A percentile compares a stretch with the other conserved stretches of the same genome.
Conservation (phyloP, 2,113 vertebrate genomes). For the Apodemus speciosus region DNA sequence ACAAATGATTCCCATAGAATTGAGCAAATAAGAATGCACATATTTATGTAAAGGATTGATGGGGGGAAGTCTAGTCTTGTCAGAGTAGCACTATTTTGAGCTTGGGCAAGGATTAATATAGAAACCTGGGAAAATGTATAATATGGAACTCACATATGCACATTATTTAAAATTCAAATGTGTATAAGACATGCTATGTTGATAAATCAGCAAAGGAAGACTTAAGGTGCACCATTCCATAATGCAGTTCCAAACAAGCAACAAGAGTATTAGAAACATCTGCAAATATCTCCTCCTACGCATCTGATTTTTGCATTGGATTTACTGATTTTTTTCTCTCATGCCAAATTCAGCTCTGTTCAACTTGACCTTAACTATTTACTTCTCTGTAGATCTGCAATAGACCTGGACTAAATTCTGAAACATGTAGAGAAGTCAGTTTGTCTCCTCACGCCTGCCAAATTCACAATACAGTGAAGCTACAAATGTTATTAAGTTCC, state of each 20-base stretch:
- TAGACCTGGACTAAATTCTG: background rate
- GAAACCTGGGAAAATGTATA: slow-evolving; percentile 20
- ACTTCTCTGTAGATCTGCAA: background rate
- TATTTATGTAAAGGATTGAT: slow-evolving; percentile 50
- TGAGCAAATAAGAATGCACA: slow-evolving; percentile 45
- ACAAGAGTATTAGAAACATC: background rate
- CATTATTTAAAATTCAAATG: slow-evolving; percentile 29
- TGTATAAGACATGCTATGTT: background rate
- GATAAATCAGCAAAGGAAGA: slow-evolving; percentile 23
- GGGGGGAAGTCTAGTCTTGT: slow-evolving; percentile 34
- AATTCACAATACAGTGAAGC: background rate
- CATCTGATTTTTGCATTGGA: background rate
- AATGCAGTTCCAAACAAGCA: background rate
- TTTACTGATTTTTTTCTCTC: background rate
- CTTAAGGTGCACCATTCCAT: background rate
- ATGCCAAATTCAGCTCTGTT: background rate
- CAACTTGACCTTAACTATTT: background rate
- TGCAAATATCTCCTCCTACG: background rate
- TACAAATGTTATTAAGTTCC: background rate
- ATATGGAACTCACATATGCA: slow-evolving; percentile 6
- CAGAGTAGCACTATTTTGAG: slow-evolving; percentile 60
- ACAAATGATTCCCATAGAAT: slow-evolving; percentile 55
- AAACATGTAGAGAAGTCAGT: background rate
- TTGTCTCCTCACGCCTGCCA: background rate
- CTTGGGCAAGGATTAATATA: background rate